phyloP scores from a whole-genome alignment of 2,113 vertebrate species.

The Upupa epops region DNA sequence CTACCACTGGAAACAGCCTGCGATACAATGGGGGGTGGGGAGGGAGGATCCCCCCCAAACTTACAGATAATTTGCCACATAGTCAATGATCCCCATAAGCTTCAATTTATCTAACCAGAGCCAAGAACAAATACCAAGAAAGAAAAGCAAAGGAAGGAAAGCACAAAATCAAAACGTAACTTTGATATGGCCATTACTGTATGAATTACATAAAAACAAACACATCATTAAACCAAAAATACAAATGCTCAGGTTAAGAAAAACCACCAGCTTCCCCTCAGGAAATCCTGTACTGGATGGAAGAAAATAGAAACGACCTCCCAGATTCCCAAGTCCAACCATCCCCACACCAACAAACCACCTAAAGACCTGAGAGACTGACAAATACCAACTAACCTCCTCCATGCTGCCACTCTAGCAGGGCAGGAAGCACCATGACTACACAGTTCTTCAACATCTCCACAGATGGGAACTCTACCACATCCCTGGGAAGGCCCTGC shows the following conservation, averaged over 20 bases:
- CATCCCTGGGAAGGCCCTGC: too few species aligned
- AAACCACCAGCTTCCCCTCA: not conserved
- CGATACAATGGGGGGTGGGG: not conserved
- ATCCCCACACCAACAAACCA: too few species aligned
- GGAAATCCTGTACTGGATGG: not conserved
- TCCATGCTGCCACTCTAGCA: too few species aligned
- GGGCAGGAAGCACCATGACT: too few species aligned
- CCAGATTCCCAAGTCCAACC: too few species aligned
- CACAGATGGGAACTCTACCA: too few species aligned
- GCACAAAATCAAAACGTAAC: not conserved
- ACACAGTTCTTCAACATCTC: too few species aligned
- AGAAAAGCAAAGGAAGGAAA: constrained; percentile 2
- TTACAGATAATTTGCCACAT: constrained; percentile 40
- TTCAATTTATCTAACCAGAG: constrained; percentile 48
- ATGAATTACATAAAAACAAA: constrained; percentile 42
- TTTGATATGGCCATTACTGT: not conserved
- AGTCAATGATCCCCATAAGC: constrained; percentile 27
- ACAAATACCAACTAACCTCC: too few species aligned
- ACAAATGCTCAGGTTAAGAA: not conserved
- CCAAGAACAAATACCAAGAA: constrained; percentile 13
- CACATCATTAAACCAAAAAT: not conserved
- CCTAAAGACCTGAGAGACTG: too few species aligned
- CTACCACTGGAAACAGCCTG: constrained; percentile 24
- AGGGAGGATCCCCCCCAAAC: too few species aligned
- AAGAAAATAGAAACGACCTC: not conserved